Evolutionary conservation across 2,797 vertebrate species (phyloP).

Genomic region (Pelodytes ibericus): DNA sequence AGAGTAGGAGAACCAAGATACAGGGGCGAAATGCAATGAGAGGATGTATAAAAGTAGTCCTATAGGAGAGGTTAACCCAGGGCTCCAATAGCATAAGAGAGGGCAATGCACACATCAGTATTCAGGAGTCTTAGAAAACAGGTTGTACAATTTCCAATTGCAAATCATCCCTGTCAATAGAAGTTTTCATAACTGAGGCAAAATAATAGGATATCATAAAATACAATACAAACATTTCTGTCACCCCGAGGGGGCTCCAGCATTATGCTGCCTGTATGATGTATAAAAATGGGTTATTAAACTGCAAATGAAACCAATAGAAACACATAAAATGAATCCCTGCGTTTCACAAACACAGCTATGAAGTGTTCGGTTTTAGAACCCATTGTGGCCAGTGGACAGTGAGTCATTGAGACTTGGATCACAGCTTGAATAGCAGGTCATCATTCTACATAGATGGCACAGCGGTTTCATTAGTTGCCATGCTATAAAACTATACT

Average conservation of each 20-base stretch:
- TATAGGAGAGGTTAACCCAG: no score
- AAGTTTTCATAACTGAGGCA: conserved; percentile 9
- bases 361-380: conserved; percentile 34
- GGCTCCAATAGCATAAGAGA: no score
- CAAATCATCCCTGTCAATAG: conserved; percentile 16
- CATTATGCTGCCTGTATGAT: background rate
- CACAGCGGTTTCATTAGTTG: conserved; percentile 36
- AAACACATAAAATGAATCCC: background rate
- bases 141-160: background rate
- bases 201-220: conserved; percentile 12
- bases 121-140: background rate
- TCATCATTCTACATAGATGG: conserved; percentile 29
- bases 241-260: background rate
- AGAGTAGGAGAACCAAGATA: no score
- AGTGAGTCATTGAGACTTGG: conserved; percentile 16
- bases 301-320: conserved; percentile 5
- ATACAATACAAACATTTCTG: conserved; percentile 21
- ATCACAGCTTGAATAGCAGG: conserved; percentile 19
- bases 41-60: no score
- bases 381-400: conserved; percentile 12
- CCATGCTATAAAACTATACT: conserved; percentile 32
- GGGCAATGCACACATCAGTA: background rate
- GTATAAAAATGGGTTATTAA: background rate
- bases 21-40: no score
- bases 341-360: conserved; percentile 4